Conservation (phyloP, 1,140 invertebrate genomes). For the Calosoma granatense region DNA sequence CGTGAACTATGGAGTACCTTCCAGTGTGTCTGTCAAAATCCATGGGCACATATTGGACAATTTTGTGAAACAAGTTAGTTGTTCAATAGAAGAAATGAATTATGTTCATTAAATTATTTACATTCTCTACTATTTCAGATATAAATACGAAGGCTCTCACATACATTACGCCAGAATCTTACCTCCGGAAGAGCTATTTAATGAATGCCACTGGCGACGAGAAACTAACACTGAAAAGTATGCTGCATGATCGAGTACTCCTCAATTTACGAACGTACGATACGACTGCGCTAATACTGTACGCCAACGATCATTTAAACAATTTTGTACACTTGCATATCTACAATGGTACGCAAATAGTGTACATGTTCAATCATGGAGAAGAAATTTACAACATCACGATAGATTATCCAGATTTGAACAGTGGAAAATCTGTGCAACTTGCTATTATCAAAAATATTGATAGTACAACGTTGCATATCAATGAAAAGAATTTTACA, state of each 20-base stretch:
- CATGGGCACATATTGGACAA: constrained; percentile 78
- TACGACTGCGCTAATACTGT: constrained; percentile 68
- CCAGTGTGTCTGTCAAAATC: constrained; percentile 80
- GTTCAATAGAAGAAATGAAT: constrained; percentile 9
- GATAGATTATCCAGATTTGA: constrained; percentile 60
- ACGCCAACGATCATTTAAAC: constrained; percentile 86
- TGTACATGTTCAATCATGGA: constrained; percentile 75
- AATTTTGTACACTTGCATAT: constrained; percentile 90
- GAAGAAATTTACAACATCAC: constrained; percentile 71
- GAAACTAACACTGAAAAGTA: constrained; percentile 54
- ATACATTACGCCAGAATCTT: constrained; percentile 71
- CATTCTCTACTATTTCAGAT: constrained; percentile 48
- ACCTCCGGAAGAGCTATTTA: constrained; percentile 66
- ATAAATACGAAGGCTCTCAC: constrained; percentile 83
- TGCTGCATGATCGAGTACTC: constrained; percentile 67
- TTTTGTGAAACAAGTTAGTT: constrained; percentile 82
- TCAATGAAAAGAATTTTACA: constrained; percentile 68
- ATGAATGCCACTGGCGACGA: constrained; percentile 50
- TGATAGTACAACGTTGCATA: constrained; percentile 66
- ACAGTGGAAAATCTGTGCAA: constrained; percentile 72
- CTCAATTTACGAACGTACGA: constrained; percentile 84
- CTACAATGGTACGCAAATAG: constrained; percentile 58
- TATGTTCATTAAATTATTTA: constrained; percentile 7
- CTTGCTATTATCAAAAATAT: constrained; percentile 66
- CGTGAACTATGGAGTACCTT: constrained; percentile 89